Percentiles rank a stretch among this genome's conserved stretches.
Evolutionary conservation across 2,888 invertebrate genomes (phyloP).

Genomic region (Heliconius ismenius): DNA sequence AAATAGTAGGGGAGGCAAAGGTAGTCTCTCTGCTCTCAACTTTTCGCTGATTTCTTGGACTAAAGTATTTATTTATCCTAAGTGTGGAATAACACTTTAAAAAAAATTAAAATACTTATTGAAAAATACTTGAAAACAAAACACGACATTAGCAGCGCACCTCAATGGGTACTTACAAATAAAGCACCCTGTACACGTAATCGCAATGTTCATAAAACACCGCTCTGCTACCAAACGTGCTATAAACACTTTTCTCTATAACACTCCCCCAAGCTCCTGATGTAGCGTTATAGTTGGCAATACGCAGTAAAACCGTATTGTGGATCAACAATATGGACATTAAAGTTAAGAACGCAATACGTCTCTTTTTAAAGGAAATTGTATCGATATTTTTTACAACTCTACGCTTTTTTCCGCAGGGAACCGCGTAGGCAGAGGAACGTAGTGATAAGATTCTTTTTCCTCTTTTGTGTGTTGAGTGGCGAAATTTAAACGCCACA

Average conservation of each 20-base stretch:
- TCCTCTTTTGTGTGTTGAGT: background rate
- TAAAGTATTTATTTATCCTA: no score
- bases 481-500: no score
- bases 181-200: slow-evolving; percentile 23
- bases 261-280: slow-evolving; percentile 37
- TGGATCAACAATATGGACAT: slow-evolving; percentile 11
- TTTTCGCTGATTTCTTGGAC: no score
- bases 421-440: no score
- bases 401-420: no score
- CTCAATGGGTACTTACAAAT: background rate
- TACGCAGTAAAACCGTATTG: slow-evolving; percentile 9
- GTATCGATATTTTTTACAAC: background rate
- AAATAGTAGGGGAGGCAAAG: background rate
- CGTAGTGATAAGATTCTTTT: background rate
- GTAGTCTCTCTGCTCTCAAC: background rate
- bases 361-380: background rate
- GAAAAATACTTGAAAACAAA: no score
- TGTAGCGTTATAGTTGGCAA: slow-evolving; percentile 16
- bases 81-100: no score
- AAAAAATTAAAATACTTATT: no score
- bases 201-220: slow-evolving; percentile 38
- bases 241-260: slow-evolving; percentile 71
- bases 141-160: no score
- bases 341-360: background rate
- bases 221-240: slow-evolving; percentile 47